Evolutionary conservation across 37 sponge, comb jelly and placozoan species (phyloP), one percentile per base, ranked within the genome.

Genomic region (Eunapius fragilis): DNA sequence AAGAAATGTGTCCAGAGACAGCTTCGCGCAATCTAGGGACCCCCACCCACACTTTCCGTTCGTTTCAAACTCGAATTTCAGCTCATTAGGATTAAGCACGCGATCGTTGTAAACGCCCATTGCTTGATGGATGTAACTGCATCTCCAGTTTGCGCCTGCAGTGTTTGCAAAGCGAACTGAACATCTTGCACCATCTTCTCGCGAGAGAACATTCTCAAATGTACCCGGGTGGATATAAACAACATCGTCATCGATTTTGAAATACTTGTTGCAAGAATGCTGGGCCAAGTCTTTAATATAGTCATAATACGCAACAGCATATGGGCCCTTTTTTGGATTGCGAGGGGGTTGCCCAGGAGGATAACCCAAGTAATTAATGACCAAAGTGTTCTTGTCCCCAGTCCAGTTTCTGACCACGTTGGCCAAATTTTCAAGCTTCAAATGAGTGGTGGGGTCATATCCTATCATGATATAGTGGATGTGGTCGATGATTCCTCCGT

Each of bases 241-340:
- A 0, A 77, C 38, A 47, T 77, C 78, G 41, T 77, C 78, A n/a
- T 77, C 78, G 25, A 77, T 14, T 31, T 77, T 77, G 78, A 35
- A 77, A 5, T 35, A 58, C 58, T 19, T 58, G 58, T 58, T 58
- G 58, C 58, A 58, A 0, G 58, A 19, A 58, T 58, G 58, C 19
- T 17, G 58, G 14, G 14, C 14, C 14, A 58, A 1, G 22, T 19
- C 58, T 19, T 58, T 58, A 19, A 58, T 58, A 17, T 58, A 58
- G 7, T 58, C 58, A 58, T 58, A 58, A 17, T 58, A 58, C 19
- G 58, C 58, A 58, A 11, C 22, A 17, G 58, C 7, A 11, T 13
- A 58, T 13, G 58, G 19, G 22, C 58, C 58, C 23, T 34, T 58
- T 0, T 13, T 13, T 58, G 58, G 19, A 58, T 58, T 58, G 7